Conservation (phyloP, 2,113 vertebrate genomes). For the Poecile atricapillus region DNA sequence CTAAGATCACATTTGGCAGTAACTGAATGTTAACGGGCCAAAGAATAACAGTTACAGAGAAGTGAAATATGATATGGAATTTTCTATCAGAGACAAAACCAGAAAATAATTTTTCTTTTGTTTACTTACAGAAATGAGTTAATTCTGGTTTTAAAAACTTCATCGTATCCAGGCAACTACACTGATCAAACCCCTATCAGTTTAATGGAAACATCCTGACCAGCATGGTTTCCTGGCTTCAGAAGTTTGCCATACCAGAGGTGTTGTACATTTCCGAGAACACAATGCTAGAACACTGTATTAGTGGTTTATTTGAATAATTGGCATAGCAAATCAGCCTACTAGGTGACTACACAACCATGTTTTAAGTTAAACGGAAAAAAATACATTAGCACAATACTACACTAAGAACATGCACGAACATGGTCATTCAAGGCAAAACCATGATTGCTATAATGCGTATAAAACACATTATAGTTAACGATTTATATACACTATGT, state of each 20-base stretch:
- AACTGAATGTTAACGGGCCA: background rate
- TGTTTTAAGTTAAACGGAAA: background rate
- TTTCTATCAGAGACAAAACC: background rate
- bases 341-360: background rate
- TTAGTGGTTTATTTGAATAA: background rate
- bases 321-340: background rate
- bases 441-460: background rate
- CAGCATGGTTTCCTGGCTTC: background rate
- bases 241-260: background rate
- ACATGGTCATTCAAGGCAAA: background rate
- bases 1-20: background rate
- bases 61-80: background rate
- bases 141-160: background rate
- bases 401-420: background rate
- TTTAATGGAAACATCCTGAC: background rate
- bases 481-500: accelerated
- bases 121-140: background rate
- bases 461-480: background rate
- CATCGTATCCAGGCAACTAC: background rate
- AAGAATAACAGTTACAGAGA: background rate
- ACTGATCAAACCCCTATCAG: background rate
- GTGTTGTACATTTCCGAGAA: background rate
- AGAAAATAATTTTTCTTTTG: background rate
- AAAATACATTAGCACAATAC: background rate
- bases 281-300: background rate